Evolutionary conservation across 2,888 invertebrate genomes (phyloP), one percentile per base, ranked within the genome.

Genomic region (Lycia hirtaria): DNA sequence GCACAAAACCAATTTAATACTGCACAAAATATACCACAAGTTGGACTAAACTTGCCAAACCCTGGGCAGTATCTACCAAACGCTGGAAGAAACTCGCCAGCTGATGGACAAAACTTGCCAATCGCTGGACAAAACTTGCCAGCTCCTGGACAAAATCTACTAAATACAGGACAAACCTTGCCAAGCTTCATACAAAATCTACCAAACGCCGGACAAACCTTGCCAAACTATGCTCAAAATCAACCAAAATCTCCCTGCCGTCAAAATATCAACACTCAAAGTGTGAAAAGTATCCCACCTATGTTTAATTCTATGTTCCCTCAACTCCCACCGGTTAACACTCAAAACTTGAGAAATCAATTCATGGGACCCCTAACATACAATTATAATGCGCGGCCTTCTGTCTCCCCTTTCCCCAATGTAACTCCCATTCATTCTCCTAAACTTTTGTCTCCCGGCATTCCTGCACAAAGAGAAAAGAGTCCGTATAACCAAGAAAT

Each of bases 271-370:
- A 40, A 14, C 38, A 1, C 14, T 3, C 22, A 40, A 24, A 1
- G n/a, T 15, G 37, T 47, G n/a, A 35, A 47, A 35, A 47, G 47
- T 4, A 35, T 17, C 1, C 35, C 47, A 1, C 24, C 35, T 9
- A 24, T 47, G 35, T 35, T 15, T 10, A 35, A 47, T 14, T 22
- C 33, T 1, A 15, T 12, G 26, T 35, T 47, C 7, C 45, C 45
- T 4, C 7, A 1, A 4, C 30, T 44, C 1, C 45, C 22, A 6
- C 33, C 22, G 12, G 10, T 14, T 10, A 30, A 30, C 12, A 1
- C 19, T 19, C 6, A 28, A 15, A 28, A 1, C 15, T 6, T 26
- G 0, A 10, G 28, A 2, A 44, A 30, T n/a, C 19, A 30, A 1
- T 44, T 44, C 7, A 0, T 32, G 1, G 20, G 19, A 7, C 30